Percentiles rank a stretch among this genome's conserved stretches.
phyloP scores from a whole-genome alignment of 53 echinoderm and acorn worm genomes.

The Temnopleurus reevesii region DNA sequence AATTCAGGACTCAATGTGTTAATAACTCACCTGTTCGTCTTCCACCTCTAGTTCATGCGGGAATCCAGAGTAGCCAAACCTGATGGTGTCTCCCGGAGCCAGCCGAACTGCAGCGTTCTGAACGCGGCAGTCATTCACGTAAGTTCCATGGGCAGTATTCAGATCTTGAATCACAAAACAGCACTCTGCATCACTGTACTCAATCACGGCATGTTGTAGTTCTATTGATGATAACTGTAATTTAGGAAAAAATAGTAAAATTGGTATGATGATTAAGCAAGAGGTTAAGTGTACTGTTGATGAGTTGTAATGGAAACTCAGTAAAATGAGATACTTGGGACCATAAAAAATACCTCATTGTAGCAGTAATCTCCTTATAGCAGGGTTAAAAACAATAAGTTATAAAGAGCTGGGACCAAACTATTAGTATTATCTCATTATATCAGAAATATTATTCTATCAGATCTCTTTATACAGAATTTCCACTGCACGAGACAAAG shows the following conservation, averaged over 20 bases:
- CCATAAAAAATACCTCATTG: too few species aligned
- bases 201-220: slow-evolving; percentile 88
- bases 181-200: slow-evolving; percentile 84
- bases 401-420: too few species aligned
- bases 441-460: too few species aligned
- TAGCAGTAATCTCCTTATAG: too few species aligned
- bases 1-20: too few species aligned
- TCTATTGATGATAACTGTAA: slow-evolving; percentile 78
- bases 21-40: slow-evolving; percentile 73
- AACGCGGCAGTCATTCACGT: slow-evolving; percentile 96
- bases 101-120: slow-evolving; percentile 96
- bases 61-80: slow-evolving; percentile 89
- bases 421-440: too few species aligned
- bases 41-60: slow-evolving; percentile 92
- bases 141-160: slow-evolving; percentile 95
- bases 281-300: too few species aligned
- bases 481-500: too few species aligned
- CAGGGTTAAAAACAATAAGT: too few species aligned
- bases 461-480: too few species aligned
- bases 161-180: slow-evolving; percentile 96
- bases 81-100: slow-evolving; percentile 88
- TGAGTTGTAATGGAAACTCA: too few species aligned
- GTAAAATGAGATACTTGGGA: too few species aligned
- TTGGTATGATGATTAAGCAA: background rate
- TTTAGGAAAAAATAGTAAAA: background rate